A percentile compares a stretch with the other conserved stretches of the same genome.
phyloP scores from a whole-genome alignment of 1,140 invertebrate genomes.

The Drosophila baimaii region DNA sequence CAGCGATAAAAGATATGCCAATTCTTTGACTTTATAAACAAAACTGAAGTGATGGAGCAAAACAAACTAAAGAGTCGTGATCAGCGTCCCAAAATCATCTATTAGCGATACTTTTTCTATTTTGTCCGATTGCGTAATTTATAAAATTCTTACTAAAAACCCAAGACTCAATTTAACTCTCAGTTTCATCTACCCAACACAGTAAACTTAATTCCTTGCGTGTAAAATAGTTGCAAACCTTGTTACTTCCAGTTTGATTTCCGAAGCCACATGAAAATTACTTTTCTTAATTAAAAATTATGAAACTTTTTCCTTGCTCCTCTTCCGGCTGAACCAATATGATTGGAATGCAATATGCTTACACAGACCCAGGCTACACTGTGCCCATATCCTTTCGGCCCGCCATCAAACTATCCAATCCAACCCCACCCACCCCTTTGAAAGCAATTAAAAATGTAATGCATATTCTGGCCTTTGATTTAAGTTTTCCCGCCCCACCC shows the following conservation, averaged over 20 bases:
- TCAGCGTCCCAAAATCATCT: too few relatives aligned
- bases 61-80: too few relatives aligned
- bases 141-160: not conserved
- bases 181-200: not conserved
- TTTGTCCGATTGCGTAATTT: not conserved
- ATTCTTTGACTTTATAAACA: too few relatives aligned
- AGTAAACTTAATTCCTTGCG: not conserved
- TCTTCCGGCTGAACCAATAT: constrained; percentile 1
- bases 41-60: too few relatives aligned
- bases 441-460: constrained; percentile 62
- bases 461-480: constrained; percentile 58
- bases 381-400: not conserved
- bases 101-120: too few relatives aligned
- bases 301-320: constrained; percentile 4
- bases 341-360: constrained; percentile 43
- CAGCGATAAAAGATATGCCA: too few relatives aligned
- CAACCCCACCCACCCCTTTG: too few relatives aligned
- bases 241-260: not conserved
- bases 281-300: constrained; percentile 39
- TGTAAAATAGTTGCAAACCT: not conserved
- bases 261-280: not conserved
- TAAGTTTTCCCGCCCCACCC: constrained; percentile 3
- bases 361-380: not conserved
- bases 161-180: not conserved
- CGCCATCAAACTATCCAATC: constrained; percentile 2